Conservation (phyloP, 2,888 invertebrate genomes). For the Lumbricus terrestris region DNA sequence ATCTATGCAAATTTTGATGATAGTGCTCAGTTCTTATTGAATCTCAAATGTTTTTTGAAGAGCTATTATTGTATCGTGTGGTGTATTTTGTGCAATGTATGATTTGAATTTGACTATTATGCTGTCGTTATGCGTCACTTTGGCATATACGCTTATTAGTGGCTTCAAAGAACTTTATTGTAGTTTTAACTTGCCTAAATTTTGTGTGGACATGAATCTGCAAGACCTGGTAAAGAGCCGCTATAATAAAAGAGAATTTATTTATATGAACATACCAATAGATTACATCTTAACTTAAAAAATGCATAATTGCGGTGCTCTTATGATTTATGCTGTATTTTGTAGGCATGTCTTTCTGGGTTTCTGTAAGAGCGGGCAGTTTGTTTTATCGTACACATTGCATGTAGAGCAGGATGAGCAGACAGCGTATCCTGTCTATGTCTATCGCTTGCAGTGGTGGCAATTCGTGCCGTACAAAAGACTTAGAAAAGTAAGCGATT, state of each 20-base stretch:
- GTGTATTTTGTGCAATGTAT: too few species aligned
- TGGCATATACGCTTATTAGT: not conserved
- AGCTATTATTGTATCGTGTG: too few species aligned
- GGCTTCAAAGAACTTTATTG: too few species aligned
- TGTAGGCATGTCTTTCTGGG: slow-evolving; percentile 87
- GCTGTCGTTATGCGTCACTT: too few species aligned
- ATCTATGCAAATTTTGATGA: too few species aligned
- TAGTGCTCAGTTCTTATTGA: too few species aligned
- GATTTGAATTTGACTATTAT: too few species aligned
- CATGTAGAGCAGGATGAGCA: slow-evolving; percentile 59
- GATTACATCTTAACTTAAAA: not conserved
- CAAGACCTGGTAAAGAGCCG: not conserved
- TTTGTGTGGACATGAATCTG: not conserved
- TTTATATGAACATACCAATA: not conserved
- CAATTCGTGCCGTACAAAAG: slow-evolving; percentile 65
- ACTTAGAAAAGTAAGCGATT: slow-evolving; percentile 61
- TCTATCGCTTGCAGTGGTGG: slow-evolving; percentile 71
- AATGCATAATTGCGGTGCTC: too few species aligned
- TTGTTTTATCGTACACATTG: slow-evolving; percentile 81
- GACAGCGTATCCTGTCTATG: slow-evolving; percentile 51
- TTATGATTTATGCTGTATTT: slow-evolving; percentile 10
- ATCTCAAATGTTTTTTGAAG: too few species aligned
- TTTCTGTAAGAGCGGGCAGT: slow-evolving; percentile 89
- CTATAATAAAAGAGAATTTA: not conserved
- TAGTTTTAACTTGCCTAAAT: too few species aligned